These are phyloP conservation scores for Caracal caracal DNA, from an alignment of 2,113 vertebrate genomes.

Conservation along the genomic window DNA sequence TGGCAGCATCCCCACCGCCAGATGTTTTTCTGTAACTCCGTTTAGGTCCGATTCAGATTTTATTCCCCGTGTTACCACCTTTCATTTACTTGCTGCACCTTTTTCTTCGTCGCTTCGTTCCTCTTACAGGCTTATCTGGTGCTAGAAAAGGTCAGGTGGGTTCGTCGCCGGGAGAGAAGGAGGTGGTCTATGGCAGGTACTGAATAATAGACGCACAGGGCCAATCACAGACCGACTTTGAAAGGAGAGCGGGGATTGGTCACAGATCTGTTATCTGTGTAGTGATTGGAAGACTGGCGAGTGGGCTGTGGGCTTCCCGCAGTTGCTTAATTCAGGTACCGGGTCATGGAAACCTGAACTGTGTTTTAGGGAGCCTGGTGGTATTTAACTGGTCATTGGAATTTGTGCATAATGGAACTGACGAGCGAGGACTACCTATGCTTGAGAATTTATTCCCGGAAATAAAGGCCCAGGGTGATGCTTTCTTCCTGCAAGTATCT, in stretches of 20 bases:
- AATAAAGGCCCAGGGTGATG: not conserved
- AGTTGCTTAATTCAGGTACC: accelerated
- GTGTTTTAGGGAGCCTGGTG: not conserved
- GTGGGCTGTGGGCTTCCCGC: no score
- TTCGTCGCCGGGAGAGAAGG: not conserved
- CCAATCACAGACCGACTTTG: not conserved
- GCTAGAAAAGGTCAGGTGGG: not conserved
- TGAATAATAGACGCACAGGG: not conserved
- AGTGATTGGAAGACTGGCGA: not conserved
- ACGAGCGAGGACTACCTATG: not conserved
- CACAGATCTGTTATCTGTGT: accelerated
- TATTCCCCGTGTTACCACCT: accelerated
- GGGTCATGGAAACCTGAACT: not conserved
- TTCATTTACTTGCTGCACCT: not conserved
- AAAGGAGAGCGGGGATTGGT: not conserved
- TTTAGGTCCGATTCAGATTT: not conserved
- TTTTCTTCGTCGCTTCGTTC: not conserved
- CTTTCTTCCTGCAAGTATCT: not conserved
- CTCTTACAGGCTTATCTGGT: no score
- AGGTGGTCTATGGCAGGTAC: no score
- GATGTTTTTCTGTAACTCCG: not conserved
- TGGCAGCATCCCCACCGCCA: not conserved
- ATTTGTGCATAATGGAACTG: no score
- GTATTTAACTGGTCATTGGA: not conserved
- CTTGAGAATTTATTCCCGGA: not conserved